A percentile compares a stretch with the other conserved stretches of the same genome.
These are phyloP conservation scores for Silurus aristotelis DNA, from an alignment of 2,797 vertebrate species.

Conservation along the genomic window DNA sequence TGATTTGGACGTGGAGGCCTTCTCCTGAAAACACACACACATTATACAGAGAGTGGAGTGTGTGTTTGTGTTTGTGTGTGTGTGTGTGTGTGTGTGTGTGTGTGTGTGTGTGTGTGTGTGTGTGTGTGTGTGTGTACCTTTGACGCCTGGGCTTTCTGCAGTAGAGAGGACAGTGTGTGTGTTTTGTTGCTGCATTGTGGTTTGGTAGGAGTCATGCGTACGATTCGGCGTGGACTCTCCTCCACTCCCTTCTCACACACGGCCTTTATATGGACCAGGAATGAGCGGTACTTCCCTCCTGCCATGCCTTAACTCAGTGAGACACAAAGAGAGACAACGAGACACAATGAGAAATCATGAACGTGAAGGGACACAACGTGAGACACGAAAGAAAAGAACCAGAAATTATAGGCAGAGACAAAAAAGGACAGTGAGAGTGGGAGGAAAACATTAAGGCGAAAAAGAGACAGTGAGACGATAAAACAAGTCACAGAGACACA, in stretches of 20 bases:
- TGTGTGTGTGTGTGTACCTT: slow-evolving; percentile 78
- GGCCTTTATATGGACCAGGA: slow-evolving; percentile 97
- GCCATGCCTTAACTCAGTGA: slow-evolving; percentile 84
- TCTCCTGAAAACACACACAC: slow-evolving; percentile 77
- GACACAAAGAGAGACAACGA: neutral
- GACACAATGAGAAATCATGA: neutral
- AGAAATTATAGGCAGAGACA: too few relatives aligned
- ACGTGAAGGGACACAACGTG: neutral
- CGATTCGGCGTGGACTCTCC: slow-evolving; percentile 89
- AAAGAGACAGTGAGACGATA: too few relatives aligned
- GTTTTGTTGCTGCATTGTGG: slow-evolving; percentile 84
- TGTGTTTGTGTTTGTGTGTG: neutral
- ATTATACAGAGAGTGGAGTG: neutral
- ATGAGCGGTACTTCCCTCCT: slow-evolving; percentile 97
- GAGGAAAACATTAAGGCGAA: too few relatives aligned
- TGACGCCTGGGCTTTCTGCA: slow-evolving; percentile 93
- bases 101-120: neutral
- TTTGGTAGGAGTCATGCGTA: slow-evolving; percentile 90
- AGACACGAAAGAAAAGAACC: neutral
- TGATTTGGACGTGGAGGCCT: slow-evolving; percentile 84
- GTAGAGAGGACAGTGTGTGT: slow-evolving; percentile 91
- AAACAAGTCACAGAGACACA: too few relatives aligned
- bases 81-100: neutral
- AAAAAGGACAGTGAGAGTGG: too few relatives aligned
- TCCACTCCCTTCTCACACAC: slow-evolving; percentile 89